Conservation (phyloP, 2,797 vertebrate genomes). For the Coracias cyanogaster region DNA sequence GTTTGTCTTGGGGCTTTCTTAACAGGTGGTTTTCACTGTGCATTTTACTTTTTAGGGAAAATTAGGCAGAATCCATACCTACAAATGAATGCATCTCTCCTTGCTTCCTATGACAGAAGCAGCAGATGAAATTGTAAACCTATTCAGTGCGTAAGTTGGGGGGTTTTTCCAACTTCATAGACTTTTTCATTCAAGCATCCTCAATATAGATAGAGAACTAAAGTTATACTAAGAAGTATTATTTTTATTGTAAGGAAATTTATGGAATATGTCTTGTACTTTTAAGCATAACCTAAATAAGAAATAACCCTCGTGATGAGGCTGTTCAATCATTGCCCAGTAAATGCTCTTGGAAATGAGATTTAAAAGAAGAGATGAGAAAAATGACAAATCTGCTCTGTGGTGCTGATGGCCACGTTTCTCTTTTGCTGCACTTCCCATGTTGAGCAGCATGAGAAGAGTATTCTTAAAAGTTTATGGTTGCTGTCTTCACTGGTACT, state of each 20-base stretch:
- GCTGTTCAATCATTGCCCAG: neutral
- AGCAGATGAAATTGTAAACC: neutral
- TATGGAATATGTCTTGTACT: neutral
- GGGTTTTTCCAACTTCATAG: neutral
- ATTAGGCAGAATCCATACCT: too few species aligned
- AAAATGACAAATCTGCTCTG: neutral
- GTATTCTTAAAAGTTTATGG: neutral
- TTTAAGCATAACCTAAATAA: neutral
- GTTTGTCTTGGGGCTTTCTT: neutral
- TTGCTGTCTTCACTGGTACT: neutral
- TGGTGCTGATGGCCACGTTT: neutral
- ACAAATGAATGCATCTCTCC: neutral
- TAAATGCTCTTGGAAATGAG: neutral
- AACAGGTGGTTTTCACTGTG: neutral
- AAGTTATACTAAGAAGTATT: neutral
- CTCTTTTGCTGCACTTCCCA: neutral
- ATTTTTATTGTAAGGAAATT: neutral
- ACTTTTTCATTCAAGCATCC: neutral
- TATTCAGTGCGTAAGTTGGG: neutral
- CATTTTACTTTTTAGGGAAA: too few species aligned
- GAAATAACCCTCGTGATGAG: neutral
- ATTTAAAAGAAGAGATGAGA: neutral
- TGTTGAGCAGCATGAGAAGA: neutral
- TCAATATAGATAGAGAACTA: neutral
- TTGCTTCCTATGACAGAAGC: neutral